These are phyloP conservation scores for Zoanthus sansibaricus DNA, from an alignment of 92 coral and sea anemone species.

Conservation along the genomic window DNA sequence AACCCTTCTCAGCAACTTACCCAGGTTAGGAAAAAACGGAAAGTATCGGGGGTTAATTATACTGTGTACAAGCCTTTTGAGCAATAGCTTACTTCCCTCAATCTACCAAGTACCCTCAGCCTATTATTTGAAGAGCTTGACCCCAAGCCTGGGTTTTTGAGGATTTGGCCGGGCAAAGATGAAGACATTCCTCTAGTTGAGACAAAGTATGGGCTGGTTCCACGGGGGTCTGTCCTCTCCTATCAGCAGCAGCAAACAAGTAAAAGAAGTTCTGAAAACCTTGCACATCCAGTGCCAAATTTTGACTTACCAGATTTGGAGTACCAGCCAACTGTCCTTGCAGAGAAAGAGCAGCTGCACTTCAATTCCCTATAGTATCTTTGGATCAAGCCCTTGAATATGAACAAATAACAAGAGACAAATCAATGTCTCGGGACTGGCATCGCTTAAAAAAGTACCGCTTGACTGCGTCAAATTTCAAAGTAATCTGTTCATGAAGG, in stretches of 20 bases:
- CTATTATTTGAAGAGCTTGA: conserved; percentile 41
- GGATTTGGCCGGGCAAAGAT: conserved; percentile 58
- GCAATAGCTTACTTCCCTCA: conserved; percentile 15
- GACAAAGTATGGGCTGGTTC: background rate
- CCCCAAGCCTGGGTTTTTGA: conserved; percentile 52
- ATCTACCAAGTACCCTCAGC: conserved; percentile 38
- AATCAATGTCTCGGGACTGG: conserved; percentile 50
- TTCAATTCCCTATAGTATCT: conserved; percentile 17
- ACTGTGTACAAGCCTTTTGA: conserved; percentile 58
- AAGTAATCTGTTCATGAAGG: conserved; percentile 10
- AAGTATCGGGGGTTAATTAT: background rate
- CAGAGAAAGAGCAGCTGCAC: conserved; percentile 32
- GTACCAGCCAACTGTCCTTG: conserved; percentile 28
- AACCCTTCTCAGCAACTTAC: background rate
- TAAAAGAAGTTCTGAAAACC: background rate
- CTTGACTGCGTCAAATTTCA: conserved; percentile 51
- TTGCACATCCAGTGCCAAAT: conserved; percentile 17
- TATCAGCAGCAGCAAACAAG: conserved; percentile 47
- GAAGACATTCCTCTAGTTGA: conserved; percentile 49
- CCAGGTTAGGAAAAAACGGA: background rate
- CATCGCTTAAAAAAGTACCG: conserved; percentile 37
- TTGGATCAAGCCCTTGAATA: conserved; percentile 23
- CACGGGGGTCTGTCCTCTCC: conserved; percentile 48
- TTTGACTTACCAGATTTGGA: conserved; percentile 38
- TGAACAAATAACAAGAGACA: conserved; percentile 46